These are phyloP conservation scores for Papilio dardanus DNA, from an alignment of 1,140 invertebrate species.

Conservation along the genomic window DNA sequence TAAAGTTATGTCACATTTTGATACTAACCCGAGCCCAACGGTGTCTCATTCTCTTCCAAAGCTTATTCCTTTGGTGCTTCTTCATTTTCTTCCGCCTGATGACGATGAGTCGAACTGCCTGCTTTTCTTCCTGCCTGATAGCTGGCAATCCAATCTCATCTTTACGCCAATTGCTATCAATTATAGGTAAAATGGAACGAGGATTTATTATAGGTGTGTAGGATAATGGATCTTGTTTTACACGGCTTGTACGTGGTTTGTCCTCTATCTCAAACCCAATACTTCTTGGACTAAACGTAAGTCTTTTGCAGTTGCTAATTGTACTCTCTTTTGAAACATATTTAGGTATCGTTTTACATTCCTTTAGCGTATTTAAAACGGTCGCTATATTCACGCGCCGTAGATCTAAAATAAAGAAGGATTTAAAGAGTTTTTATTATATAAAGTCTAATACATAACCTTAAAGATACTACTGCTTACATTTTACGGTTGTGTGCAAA, in stretches of 20 bases:
- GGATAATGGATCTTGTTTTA: slow-evolving; percentile 63
- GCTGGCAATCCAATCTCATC: slow-evolving; percentile 73
- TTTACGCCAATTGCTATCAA: slow-evolving; percentile 69
- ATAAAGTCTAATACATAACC: slow-evolving; percentile 51
- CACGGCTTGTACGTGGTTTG: slow-evolving; percentile 49
- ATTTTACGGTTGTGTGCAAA: slow-evolving; percentile 64
- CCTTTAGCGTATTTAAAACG: slow-evolving; percentile 61
- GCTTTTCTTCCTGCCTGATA: slow-evolving; percentile 80
- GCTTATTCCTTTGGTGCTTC: slow-evolving; percentile 91
- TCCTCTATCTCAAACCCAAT: slow-evolving; percentile 66
- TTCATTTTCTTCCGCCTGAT: slow-evolving; percentile 93
- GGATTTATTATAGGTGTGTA: slow-evolving; percentile 74
- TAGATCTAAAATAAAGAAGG: slow-evolving; percentile 62
- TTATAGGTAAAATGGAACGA: slow-evolving; percentile 70
- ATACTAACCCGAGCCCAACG: slow-evolving; percentile 85
- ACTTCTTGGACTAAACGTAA: slow-evolving; percentile 57
- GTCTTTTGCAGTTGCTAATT: slow-evolving; percentile 34
- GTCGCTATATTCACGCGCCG: slow-evolving; percentile 65
- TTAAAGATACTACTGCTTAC: slow-evolving; percentile 56
- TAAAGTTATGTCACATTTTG: slow-evolving; percentile 39
- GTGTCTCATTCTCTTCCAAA: slow-evolving; percentile 90
- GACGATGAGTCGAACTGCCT: slow-evolving; percentile 88
- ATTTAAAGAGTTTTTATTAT: slow-evolving; percentile 25
- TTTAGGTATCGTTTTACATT: slow-evolving; percentile 52
- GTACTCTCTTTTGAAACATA: slow-evolving; percentile 53